Evolutionary conservation across 1,140 invertebrate species (phyloP).

Genomic region (Scaptomyza pallida): DNA sequence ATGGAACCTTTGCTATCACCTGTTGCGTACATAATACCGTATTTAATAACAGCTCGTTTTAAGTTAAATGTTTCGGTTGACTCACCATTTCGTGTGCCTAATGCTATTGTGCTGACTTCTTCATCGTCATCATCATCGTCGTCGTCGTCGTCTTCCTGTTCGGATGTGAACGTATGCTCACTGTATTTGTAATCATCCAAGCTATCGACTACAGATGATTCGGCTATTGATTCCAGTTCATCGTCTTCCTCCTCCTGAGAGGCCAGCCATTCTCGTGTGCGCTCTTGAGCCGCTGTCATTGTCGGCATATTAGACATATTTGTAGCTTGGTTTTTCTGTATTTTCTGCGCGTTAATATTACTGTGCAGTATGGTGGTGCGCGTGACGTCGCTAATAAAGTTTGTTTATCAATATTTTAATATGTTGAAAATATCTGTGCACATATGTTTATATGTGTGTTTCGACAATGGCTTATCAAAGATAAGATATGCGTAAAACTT

Average conservation of each 20-base stretch:
- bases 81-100: constrained; percentile 61
- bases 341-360: constrained; percentile 12
- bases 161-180: constrained; percentile 38
- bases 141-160: constrained; percentile 43
- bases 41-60: background rate
- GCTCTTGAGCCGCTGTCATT: constrained; percentile 40
- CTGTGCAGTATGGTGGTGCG: background rate
- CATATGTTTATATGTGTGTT: constrained; percentile 19
- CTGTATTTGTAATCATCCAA: constrained; percentile 68
- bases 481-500: constrained; percentile 50
- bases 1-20: constrained; percentile 40
- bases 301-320: constrained; percentile 56
- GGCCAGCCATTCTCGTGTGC: constrained; percentile 61
- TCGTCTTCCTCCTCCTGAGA: constrained; percentile 67
- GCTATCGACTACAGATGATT: constrained; percentile 73
- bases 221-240: constrained; percentile 67
- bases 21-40: background rate
- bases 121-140: constrained; percentile 34
- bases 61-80: background rate
- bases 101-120: constrained; percentile 58
- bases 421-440: constrained; percentile 11
- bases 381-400: constrained; percentile 36
- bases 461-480: constrained; percentile 16
- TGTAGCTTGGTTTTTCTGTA: background rate
- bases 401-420: constrained; percentile 48